Evolutionary conservation across 2,113 vertebrate species (phyloP), one percentile per base, ranked within the genome.

Genomic region (Corythoichthys haematopterus): DNA sequence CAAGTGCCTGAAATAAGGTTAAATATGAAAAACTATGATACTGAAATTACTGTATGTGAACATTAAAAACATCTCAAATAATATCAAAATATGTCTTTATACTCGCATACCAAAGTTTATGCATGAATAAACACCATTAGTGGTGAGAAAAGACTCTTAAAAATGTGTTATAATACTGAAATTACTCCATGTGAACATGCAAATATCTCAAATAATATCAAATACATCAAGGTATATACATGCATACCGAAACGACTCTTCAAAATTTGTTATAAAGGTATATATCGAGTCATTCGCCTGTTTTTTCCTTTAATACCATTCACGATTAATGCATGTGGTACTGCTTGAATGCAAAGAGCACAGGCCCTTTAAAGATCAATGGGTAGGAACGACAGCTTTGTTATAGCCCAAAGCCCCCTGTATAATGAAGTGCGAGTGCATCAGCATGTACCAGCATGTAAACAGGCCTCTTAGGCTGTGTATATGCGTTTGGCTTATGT

Each of bases 361-460:
- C 50, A 20, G 52, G 43, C 58, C 56, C 36, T 72, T 66, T 60
- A 51, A 71, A 72, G 68, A 83, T 72, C 76, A 48, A 74, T 64
- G 70, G 71, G 68, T 56, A 36, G 72, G 67, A 79, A 80, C 50
- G 28, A 63, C 61, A 70, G 65, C 58, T 58, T 43, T 28, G 70
- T 65, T 75, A 74, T 79, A 67, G 14, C 60, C 51, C 69, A 65
- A 61, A 77, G 58, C 62, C 52, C 72, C 36, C 64, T 76, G 65
- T 64, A 68, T 79, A 75, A 79, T 71, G 58, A 75, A 68, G 60
- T 51, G 47, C 56, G 72, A 58, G 40, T 50, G 71, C 65, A 75
- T 76, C 72, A 53, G 66, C 60, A 59, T 55, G 51, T 62, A 52
- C 36, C 47, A 55, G 69, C 69, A 74, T 75, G 74, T 76, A 77